Evolutionary conservation across 2,888 invertebrate genomes (phyloP).

Genomic region (Podabrus alpinus): DNA sequence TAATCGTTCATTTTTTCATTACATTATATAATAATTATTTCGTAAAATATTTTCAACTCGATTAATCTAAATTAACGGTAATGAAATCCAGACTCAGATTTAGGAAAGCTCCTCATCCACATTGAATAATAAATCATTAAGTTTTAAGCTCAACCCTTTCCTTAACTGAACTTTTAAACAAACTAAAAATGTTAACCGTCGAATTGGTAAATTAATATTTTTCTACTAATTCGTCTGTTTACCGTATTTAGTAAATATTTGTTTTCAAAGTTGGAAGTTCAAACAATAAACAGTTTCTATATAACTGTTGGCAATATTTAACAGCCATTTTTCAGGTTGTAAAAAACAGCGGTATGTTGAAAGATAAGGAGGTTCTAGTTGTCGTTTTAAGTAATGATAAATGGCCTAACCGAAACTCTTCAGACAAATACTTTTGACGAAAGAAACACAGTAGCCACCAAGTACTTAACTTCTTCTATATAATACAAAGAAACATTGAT

Average conservation of each 20-base stretch:
- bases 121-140: not conserved
- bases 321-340: conserved; percentile 3
- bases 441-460: not conserved
- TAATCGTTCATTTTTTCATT: not conserved
- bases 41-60: not conserved
- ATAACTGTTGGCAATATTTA: not conserved
- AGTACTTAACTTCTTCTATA: not conserved
- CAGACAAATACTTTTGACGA: conserved; percentile 1
- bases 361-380: conserved; percentile 9
- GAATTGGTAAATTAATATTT: not conserved
- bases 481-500: not conserved
- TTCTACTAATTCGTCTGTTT: not conserved
- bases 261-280: not conserved
- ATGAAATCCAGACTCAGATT: not conserved
- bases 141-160: not conserved
- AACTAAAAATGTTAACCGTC: not conserved
- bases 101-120: not conserved
- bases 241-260: not conserved
- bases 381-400: conserved; percentile 11
- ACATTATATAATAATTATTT: not conserved
- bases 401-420: conserved; percentile 4
- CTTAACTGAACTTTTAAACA: not conserved
- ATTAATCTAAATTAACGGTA: not conserved
- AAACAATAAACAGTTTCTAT: not conserved
- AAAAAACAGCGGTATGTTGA: not conserved